Evolutionary conservation across 2,888 invertebrate genomes (phyloP), one percentile per base, ranked within the genome.

Genomic region (Quadriops clusia): DNA sequence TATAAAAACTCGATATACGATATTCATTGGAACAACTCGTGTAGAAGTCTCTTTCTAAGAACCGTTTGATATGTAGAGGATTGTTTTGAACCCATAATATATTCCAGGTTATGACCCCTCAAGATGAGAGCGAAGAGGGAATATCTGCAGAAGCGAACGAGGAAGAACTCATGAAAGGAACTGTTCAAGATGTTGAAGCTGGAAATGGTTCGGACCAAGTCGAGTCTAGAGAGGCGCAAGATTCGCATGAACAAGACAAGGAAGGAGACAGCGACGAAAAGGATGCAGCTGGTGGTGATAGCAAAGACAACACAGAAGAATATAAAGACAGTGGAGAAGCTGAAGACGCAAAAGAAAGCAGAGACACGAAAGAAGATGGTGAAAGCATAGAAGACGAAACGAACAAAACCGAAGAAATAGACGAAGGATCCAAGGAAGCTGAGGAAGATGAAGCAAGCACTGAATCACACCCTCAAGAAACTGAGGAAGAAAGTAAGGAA

Each of bases 311-410:
- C 15, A 16, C 8, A 15, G 3, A 13, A 27, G 11, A 5, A 23
- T 8, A 39, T 26, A 29, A 41, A 41, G 5, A 44, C 44, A 34
- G 41, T 25, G 9, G 29, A 25, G 54, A 51, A 38, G 56, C 53
- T 7, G 54, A 55, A 37, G 58, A 56, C 27, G 49, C 34, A 14
- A 32, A 49, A n/a, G 42, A 45, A 27, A 42, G 37, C 12, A 37
- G 30, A 4, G 41, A 38, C 28, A 33, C 45, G 49, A 24, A 41
- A 41, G 22, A 36, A 60, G 26, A 33, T 21, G 41, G 33, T 23
- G 28, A 29, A 11, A 41, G 40, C 27, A 39, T 33, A 18, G 60
- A 62, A 51, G 59, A 62, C 52, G 62, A 58, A 53, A 62, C 64
- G 54, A 36, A 30, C 21, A 27, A 28, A 20, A 31, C n/a, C 26